phyloP scores from a whole-genome alignment of 2,888 invertebrate genomes.

The Phyllotreta cruciferae region DNA sequence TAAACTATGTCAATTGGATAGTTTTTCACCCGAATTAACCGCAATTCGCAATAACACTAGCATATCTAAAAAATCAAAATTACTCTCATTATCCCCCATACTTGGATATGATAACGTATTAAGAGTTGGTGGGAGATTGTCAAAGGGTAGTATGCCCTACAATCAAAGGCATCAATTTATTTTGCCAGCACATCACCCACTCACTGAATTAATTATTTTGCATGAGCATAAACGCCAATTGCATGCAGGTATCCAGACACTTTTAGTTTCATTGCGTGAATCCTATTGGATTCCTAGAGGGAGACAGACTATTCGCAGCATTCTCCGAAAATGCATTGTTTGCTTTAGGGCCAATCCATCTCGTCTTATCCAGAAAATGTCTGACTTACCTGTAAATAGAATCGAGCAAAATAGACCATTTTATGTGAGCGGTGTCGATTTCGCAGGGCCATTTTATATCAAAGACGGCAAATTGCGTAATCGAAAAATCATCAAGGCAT shows the following conservation, averaged over 20 bases:
- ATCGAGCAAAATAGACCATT: slow-evolving; percentile 35
- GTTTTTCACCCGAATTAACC: neutral
- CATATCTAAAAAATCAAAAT: slow-evolving; percentile 3
- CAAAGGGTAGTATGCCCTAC: slow-evolving; percentile 9
- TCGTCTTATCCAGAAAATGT: slow-evolving; percentile 25
- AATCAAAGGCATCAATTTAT: too few species aligned
- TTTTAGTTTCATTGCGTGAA: slow-evolving; percentile 24
- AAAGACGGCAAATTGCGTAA: slow-evolving; percentile 38
- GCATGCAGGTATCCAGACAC: slow-evolving; percentile 12
- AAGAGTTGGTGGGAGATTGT: slow-evolving; percentile 15
- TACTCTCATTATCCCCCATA: slow-evolving; percentile 5
- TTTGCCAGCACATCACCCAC: too few species aligned
- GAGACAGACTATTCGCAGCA: slow-evolving; percentile 26
- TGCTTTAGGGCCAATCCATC: slow-evolving; percentile 32
- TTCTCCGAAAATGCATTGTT: slow-evolving; percentile 27
- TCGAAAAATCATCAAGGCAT: slow-evolving; percentile 33
- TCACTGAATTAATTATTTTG: slow-evolving; percentile 1
- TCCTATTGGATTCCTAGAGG: slow-evolving; percentile 31
- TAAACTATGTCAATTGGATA: neutral
- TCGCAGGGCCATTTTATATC: slow-evolving; percentile 34
- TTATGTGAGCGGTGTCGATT: slow-evolving; percentile 34
- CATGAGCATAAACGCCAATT: slow-evolving; percentile 6
- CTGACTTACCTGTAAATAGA: slow-evolving; percentile 31
- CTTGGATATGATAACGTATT: neutral
- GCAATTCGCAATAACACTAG: neutral